phyloP scores from a whole-genome alignment of 2,797 vertebrate species.

The Argentina silus region DNA sequence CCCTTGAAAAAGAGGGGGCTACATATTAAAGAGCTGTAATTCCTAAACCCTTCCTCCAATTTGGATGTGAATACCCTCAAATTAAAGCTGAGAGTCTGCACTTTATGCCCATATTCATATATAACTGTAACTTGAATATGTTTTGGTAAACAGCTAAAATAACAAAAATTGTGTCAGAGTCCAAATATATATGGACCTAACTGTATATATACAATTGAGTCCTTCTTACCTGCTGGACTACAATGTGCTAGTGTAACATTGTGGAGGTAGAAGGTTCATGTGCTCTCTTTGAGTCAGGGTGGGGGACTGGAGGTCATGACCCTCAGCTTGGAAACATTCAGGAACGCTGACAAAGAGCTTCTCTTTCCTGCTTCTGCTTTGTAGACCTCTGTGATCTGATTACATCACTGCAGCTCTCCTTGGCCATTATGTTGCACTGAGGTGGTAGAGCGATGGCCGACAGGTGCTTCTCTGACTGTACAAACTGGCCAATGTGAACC shows the following conservation, averaged over 20 bases:
- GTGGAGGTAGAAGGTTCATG: background rate
- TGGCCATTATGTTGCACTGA: background rate
- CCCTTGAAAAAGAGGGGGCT: too few species aligned
- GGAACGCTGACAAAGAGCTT: slow-evolving; percentile 4
- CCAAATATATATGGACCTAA: too few species aligned
- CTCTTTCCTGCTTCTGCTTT: background rate
- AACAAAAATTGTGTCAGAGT: too few species aligned
- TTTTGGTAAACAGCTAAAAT: too few species aligned
- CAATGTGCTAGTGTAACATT: background rate
- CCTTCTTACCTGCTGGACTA: background rate
- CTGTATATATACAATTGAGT: too few species aligned
- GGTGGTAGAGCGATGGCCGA: background rate
- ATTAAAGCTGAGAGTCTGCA: too few species aligned
- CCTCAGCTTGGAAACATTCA: background rate
- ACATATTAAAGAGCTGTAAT: too few species aligned
- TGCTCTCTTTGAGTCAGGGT: slow-evolving; percentile 4
- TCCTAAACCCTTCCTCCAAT: too few species aligned
- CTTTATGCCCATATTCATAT: too few species aligned
- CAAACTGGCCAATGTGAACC: slow-evolving; percentile 2
- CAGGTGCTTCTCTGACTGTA: background rate
- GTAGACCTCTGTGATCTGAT: background rate
- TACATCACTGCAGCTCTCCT: background rate
- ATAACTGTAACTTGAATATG: too few species aligned
- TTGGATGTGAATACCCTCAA: too few species aligned
- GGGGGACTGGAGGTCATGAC: background rate